phyloP scores from a whole-genome alignment of 2,113 vertebrate genomes.

The Struthidea cinerea region DNA sequence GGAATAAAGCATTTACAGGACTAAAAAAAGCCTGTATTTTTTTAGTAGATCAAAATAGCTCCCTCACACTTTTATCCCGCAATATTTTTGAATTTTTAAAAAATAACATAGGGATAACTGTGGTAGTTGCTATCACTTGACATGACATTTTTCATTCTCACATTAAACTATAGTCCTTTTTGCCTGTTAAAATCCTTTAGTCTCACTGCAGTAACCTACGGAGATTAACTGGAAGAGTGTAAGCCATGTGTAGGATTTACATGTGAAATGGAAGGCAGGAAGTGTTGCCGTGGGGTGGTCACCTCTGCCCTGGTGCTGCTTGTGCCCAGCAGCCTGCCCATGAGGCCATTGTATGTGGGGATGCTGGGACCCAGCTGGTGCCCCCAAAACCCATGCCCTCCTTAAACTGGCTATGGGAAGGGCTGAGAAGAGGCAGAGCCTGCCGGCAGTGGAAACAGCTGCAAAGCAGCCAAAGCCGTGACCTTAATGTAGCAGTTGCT shows the following conservation, averaged over 20 bases:
- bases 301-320: not conserved
- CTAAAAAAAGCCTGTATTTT: not conserved
- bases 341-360: accelerated
- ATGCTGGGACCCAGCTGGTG: slow-evolving; percentile 21
- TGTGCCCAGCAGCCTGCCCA: not conserved
- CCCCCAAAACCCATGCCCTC: accelerated
- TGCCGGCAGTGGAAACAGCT: not conserved
- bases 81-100: not conserved
- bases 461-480: not conserved
- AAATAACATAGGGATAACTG: not conserved
- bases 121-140: not conserved
- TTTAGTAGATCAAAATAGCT: not conserved
- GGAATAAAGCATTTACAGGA: not conserved
- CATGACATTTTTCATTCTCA: not conserved
- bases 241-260: not conserved
- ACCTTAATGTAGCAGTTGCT: not conserved
- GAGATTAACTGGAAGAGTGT: not conserved
- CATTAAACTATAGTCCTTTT: not conserved
- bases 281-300: accelerated
- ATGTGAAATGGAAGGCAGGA: not conserved
- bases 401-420: not conserved
- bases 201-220: not conserved
- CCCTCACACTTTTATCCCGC: not conserved
- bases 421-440: not conserved
- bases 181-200: not conserved